Base-by-base conservation (phyloP, 1,140 invertebrate species). In the Rhopalosiphum maidis region DNA sequence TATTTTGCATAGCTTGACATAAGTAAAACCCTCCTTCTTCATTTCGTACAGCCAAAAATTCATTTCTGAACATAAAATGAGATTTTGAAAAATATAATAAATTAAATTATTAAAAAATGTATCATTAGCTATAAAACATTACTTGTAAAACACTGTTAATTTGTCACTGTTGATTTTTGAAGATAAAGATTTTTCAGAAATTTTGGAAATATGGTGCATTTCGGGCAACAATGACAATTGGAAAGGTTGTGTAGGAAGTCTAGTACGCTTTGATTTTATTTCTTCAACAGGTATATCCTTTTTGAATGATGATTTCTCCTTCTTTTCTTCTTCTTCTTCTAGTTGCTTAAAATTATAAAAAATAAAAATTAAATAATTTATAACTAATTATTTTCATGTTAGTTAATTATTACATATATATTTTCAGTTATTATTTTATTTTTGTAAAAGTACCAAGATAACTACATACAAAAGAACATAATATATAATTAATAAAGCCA, bases 41-140 rank as follows among this genome's bases (percentile, higher is more conserved):
- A 95, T 98, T 99, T 94, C 98, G 96, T 2, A 99, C 98, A 46
- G 98, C 98, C 94, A 99, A 95, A 96, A 98, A 99, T 95, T 98
- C 97, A 95, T 97, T 97, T 95, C 97, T 98, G 93, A 93, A n/a
- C 5, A n/a, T 96, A 95, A 94, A 54, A 94, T 60, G 41, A 41
- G 41, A 91, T 25, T 90, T 46, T 68, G 43, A 88, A 23, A 35
- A 82, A 68, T 21, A 68, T 30, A 37, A 35, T 35, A 25, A 18
- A 35, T 51, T 37, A 25, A 7, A 91, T 3, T 6, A 48, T 35
- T 23, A 51, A 25, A 48, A 91, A 23, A 21, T 91, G 35, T 18
- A 77, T 8, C 0, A 23, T 83, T 82, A 2, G 22, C 0, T 60
- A 4, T 91, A 37, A 82, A 91, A 83, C 96, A 96, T 95, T 96